Percentiles rank a stretch among this genome's conserved stretches.
phyloP scores from a whole-genome alignment of 2,797 vertebrate species.

The Clarias laeviceps region DNA sequence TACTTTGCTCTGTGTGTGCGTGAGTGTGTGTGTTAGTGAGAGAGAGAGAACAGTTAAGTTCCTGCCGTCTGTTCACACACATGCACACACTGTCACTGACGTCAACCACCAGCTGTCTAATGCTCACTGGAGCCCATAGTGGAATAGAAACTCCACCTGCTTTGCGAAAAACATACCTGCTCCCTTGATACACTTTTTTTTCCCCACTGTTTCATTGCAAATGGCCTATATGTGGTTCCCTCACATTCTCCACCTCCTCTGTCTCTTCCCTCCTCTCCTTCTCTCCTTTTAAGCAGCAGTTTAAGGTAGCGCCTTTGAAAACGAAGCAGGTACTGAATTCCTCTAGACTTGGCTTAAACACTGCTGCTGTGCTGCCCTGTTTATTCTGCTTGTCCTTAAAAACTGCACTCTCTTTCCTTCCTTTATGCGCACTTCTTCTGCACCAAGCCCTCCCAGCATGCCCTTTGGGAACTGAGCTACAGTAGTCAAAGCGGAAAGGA shows the following conservation, averaged over 20 bases:
- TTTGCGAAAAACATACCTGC: constrained; percentile 47
- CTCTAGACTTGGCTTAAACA: constrained; percentile 54
- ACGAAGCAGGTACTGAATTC: constrained; percentile 86
- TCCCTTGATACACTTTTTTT: constrained; percentile 45
- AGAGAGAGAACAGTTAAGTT: constrained; percentile 12
- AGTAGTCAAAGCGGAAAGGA: constrained; percentile 44
- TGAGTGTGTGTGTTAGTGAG: neutral
- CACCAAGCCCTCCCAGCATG: constrained; percentile 69
- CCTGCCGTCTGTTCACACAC: constrained; percentile 42
- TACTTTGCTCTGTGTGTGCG: neutral
- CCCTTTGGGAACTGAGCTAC: constrained; percentile 57
- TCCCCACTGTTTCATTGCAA: constrained; percentile 43
- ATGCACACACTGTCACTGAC: constrained; percentile 41
- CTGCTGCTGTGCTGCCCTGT: constrained; percentile 49
- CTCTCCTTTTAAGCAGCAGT: constrained; percentile 70
- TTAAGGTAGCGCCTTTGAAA: constrained; percentile 85
- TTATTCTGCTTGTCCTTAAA: constrained; percentile 50
- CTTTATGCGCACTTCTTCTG: constrained; percentile 32
- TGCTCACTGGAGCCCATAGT: constrained; percentile 52
- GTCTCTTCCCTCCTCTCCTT: constrained; percentile 48
- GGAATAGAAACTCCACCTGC: constrained; percentile 53
- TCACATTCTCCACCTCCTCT: constrained; percentile 48
- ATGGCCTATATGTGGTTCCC: constrained; percentile 51
- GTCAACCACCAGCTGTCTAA: constrained; percentile 57
- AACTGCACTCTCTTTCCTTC: constrained; percentile 21